A percentile compares a stretch with the other conserved stretches of the same genome.
These are phyloP conservation scores for Drosophila albomicans DNA, from an alignment of 1,140 invertebrate species.

Conservation along the genomic window DNA sequence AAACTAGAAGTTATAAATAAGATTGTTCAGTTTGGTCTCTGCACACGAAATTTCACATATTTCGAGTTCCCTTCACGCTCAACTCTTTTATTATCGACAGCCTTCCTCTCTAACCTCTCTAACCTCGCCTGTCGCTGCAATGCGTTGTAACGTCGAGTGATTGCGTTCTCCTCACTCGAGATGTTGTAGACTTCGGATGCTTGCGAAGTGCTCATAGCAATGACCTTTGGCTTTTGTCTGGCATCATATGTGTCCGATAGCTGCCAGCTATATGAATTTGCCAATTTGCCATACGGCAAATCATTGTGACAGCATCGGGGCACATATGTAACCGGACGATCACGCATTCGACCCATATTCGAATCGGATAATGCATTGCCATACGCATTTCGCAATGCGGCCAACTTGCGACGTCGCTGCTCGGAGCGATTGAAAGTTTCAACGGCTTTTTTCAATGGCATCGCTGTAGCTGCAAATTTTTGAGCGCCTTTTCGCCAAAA, in stretches of 20 bases:
- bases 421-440: slow-evolving; percentile 1
- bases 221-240: neutral
- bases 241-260: neutral
- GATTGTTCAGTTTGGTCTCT: too few species aligned
- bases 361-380: slow-evolving; percentile 52
- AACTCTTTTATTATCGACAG: too few species aligned
- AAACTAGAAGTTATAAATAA: too few species aligned
- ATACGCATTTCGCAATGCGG: slow-evolving; percentile 34
- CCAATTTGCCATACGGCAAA: neutral
- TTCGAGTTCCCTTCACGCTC: too few species aligned
- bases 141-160: slow-evolving; percentile 29
- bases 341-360: slow-evolving; percentile 25
- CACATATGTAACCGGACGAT: neutral
- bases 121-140: slow-evolving; percentile 34
- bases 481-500: neutral
- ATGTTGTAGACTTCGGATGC: neutral
- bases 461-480: neutral
- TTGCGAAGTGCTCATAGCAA: neutral
- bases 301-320: neutral
- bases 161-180: neutral
- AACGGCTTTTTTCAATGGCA: slow-evolving; percentile 1
- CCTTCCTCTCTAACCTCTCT: too few species aligned
- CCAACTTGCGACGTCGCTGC: slow-evolving; percentile 39
- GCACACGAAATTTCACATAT: too few species aligned
- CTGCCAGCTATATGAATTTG: slow-evolving; percentile 11